Evolutionary conservation across 1,140 invertebrate genomes (phyloP).

Genomic region (Lepidurus couesii): DNA sequence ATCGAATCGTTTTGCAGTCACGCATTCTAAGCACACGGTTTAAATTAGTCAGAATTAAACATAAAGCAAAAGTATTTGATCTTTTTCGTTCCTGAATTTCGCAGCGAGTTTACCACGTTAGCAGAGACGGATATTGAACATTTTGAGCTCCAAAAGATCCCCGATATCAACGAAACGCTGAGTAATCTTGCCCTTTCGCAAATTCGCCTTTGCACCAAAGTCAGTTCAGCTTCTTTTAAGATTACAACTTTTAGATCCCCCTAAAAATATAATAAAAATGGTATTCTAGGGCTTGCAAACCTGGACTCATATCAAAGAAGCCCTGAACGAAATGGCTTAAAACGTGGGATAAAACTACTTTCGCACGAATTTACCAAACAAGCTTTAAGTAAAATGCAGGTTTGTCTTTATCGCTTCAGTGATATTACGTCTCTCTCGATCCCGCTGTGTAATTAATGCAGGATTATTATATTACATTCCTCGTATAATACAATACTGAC

Average conservation of each 20-base stretch:
- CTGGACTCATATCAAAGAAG: conserved; percentile 67
- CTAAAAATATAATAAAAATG: conserved; percentile 33
- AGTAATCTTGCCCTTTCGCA: conserved; percentile 67
- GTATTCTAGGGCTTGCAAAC: conserved; percentile 60
- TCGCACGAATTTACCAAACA: not conserved
- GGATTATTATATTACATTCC: not conserved
- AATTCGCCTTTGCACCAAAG: conserved; percentile 66
- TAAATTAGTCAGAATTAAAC: not conserved
- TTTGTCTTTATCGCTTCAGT: not conserved
- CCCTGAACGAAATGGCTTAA: conserved; percentile 58
- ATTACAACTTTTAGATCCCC: conserved; percentile 12
- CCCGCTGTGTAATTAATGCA: not conserved
- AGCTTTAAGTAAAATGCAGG: not conserved
- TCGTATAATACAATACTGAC: not conserved
- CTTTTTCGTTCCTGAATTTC: conserved; percentile 40
- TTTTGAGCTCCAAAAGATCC: conserved; percentile 70
- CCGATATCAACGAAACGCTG: conserved; percentile 69
- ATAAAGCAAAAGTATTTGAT: not conserved
- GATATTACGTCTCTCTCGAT: not conserved
- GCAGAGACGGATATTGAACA: conserved; percentile 66
- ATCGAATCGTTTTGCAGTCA: not conserved
- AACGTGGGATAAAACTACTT: not conserved
- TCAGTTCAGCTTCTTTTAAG: conserved; percentile 50
- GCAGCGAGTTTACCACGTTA: conserved; percentile 64
- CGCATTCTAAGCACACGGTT: not conserved